Conservation (phyloP, 2,797 vertebrate genomes). For the Leptodactylus fallax region DNA sequence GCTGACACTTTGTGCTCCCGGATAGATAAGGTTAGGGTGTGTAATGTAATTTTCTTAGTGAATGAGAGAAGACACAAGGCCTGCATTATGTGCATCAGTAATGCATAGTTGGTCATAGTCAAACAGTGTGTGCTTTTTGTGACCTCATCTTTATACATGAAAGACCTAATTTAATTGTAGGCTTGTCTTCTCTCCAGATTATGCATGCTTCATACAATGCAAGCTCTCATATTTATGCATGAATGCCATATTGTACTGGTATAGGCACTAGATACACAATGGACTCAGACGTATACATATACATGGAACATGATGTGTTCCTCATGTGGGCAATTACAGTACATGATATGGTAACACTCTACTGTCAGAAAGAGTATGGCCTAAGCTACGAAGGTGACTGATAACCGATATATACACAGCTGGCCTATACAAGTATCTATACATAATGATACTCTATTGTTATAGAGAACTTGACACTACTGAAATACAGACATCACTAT, state of each 20-base stretch:
- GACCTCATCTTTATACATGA: conserved; percentile 63
- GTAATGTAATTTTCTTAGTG: conserved; percentile 58
- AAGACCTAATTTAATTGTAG: conserved; percentile 57
- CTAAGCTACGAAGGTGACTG: background rate
- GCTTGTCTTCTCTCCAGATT: conserved; percentile 46
- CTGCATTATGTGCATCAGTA: conserved; percentile 44
- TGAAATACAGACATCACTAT: no score
- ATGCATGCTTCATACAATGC: conserved; percentile 46
- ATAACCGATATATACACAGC: background rate
- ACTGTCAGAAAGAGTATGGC: background rate
- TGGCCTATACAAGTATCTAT: background rate
- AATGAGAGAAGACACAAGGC: conserved; percentile 20
- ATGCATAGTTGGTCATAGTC: conserved; percentile 39
- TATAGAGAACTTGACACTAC: no score
- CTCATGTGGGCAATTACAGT: background rate
- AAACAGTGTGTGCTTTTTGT: conserved; percentile 42
- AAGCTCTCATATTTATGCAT: conserved; percentile 58
- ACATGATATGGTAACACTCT: background rate
- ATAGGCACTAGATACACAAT: background rate
- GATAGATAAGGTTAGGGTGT: conserved; percentile 48
- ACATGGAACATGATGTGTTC: conserved; percentile 28
- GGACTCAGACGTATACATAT: conserved; percentile 2
- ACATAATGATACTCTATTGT: background rate
- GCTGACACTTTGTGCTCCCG: conserved; percentile 32
- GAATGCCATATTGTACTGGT: conserved; percentile 26